phyloP scores from a whole-genome alignment of 2,888 invertebrate genomes.

The Apotomis turbidana region DNA sequence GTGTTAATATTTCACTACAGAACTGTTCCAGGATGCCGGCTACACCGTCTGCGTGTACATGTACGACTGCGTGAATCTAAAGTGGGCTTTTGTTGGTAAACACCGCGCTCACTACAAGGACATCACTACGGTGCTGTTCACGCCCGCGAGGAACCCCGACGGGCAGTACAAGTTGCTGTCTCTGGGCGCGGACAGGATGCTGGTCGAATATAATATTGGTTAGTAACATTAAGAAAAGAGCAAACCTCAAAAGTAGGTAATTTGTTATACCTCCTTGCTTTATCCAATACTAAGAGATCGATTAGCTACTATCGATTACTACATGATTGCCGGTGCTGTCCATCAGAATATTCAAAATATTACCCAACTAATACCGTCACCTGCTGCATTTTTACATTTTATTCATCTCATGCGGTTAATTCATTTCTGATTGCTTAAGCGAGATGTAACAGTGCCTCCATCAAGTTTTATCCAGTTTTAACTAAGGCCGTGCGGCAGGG shows the following conservation, averaged over 20 bases:
- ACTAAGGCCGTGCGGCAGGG: constrained; percentile 42
- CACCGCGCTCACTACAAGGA: constrained; percentile 84
- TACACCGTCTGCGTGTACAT: constrained; percentile 80
- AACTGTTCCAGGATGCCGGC: constrained; percentile 74
- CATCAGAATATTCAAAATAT: too few species aligned
- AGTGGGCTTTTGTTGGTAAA: constrained; percentile 85
- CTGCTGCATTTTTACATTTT: too few species aligned
- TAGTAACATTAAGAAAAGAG: background rate
- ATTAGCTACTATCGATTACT: too few species aligned
- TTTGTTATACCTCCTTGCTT: too few species aligned
- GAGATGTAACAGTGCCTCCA: too few species aligned
- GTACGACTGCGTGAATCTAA: constrained; percentile 60
- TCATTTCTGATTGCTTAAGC: too few species aligned
- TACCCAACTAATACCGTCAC: too few species aligned
- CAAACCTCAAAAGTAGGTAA: too few species aligned
- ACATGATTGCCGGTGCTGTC: too few species aligned
- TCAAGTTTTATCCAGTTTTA: background rate
- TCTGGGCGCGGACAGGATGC: constrained; percentile 82
- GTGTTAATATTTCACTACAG: too few species aligned
- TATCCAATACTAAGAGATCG: too few species aligned
- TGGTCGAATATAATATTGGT: constrained; percentile 84
- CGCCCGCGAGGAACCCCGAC: constrained; percentile 61
- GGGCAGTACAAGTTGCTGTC: constrained; percentile 80
- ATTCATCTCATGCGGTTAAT: too few species aligned
- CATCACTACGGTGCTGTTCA: constrained; percentile 83